Conservation (phyloP, 2,113 vertebrate species). For the Tyrannus savana region DNA sequence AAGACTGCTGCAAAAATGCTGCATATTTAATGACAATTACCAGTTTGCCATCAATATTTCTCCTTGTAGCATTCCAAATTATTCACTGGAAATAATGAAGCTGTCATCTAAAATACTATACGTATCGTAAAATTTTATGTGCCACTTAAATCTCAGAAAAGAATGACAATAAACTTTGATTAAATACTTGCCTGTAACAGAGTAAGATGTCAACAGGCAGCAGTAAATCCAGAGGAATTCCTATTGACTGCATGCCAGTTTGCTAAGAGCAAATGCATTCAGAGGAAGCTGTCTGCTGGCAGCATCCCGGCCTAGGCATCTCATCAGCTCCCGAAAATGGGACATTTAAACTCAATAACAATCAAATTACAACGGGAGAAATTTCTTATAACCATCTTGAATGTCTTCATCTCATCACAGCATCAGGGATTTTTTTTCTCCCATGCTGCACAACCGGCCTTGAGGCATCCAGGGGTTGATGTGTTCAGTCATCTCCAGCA, state of each 20-base stretch:
- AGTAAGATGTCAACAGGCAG: constrained; percentile 62
- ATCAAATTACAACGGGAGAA: constrained; percentile 31
- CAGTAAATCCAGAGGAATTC: constrained; percentile 61
- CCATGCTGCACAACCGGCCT: neutral
- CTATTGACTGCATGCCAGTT: constrained; percentile 56
- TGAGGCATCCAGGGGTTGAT: neutral
- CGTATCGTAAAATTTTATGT: constrained; percentile 73
- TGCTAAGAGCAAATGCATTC: constrained; percentile 49
- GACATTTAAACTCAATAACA: constrained; percentile 48
- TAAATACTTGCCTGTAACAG: constrained; percentile 70
- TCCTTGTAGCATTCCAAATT: constrained; percentile 57
- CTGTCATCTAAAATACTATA: constrained; percentile 70
- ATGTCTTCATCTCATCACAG: neutral
- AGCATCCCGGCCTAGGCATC: constrained; percentile 7
- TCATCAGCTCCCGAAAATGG: constrained; percentile 31
- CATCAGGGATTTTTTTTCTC: neutral
- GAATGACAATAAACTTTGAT: constrained; percentile 77
- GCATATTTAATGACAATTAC: constrained; percentile 69
- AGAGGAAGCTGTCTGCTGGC: constrained; percentile 6
- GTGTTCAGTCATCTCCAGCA: neutral
- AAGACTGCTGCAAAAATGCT: constrained; percentile 41
- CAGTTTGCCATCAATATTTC: constrained; percentile 59
- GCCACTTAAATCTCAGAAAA: constrained; percentile 75
- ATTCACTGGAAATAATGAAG: constrained; percentile 73
- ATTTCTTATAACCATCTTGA: constrained; percentile 7